Evolutionary conservation across 1,140 invertebrate genomes (phyloP), one percentile per base, ranked within the genome.

Genomic region (Solen grandis): DNA sequence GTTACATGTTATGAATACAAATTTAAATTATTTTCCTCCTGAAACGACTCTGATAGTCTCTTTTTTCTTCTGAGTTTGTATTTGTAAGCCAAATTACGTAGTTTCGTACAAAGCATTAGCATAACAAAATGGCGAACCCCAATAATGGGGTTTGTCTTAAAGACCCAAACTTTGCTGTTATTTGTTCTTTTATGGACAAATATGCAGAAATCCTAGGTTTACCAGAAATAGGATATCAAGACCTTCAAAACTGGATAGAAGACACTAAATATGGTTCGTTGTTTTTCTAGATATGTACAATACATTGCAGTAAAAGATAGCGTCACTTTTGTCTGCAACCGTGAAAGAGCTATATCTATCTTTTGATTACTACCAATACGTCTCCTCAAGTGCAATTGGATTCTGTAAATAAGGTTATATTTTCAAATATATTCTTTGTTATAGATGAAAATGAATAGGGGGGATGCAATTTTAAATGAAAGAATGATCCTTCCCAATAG

Each of bases 91-190:
- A n/a, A n/a, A n/a, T n/a, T n/a, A n/a, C n/a, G n/a, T n/a, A n/a
- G n/a, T n/a, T n/a, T n/a, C n/a, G n/a, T 50, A 50, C 46, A 50
- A n/a, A 14, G n/a, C 79, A 85, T 83, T 80, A 87, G 82, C 81
- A 87, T 83, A 84, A 86, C 81, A 94, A 95, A 95, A 96, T 96
- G 96, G 95, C 95, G 95, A 95, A 95, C 91, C 95, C 96, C 93
- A 94, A 94, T 92, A 95, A 96, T 94, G 94, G 83, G 54, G 82
- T 80, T 83, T 97, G 96, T 95, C 95, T 96, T 93, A 96, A 95
- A 94, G 96, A 98, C 95, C 97, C 97, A 91, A 97, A 98, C 95
- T 98, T 98, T 93, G 97, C 97, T 88, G 95, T 97, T 91, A 97
- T 98, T 92, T 98, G 97, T 94, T 97, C 96, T 76, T 98, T 98